Base-by-base conservation (phyloP, 2,888 invertebrate genomes). In the Metalampra italica region DNA sequence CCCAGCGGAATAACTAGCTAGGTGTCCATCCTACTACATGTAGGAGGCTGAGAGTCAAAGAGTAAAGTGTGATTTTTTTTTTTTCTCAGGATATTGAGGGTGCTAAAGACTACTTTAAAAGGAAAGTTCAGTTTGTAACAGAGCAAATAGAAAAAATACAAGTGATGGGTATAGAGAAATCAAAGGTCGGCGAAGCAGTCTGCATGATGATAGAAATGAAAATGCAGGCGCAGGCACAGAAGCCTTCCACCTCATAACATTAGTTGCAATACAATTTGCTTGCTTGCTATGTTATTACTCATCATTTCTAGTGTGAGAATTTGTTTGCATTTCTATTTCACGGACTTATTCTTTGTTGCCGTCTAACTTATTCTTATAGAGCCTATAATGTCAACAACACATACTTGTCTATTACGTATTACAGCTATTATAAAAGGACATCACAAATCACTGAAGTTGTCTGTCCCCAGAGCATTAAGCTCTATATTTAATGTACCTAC, bases 141-240 rank as follows among this genome's bases (percentile, higher is more conserved):
- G 96, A 97, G 71, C 98, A 98, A 90, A 97, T 98, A 91, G 97
- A 97, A 71, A 97, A 97, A 87, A 94, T 98, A 49, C 97, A 97
- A 80, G 84, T 90, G 34, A 83, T 96, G 55, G 94, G 96, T 2
- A 84, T 93, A 46, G 96, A 98, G 71, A 98, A 98, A 78, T 93
- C 93, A 53, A 94, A 93, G 79, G 93, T 96, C 55, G 90, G 95
- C 55, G 94, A 95, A 78, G 93, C 94, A 34, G 93, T 96, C 50
- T 91, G 94, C 56, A 93, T 94, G 74, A 93, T 95, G 48, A 92
- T 95, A 75, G 94, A 95, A 74, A 91, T 93, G 82, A 96, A 95
- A 78, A 65, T 94, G 52, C 92, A 92, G 64, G 85, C 88, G 3
- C 90, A 85, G 56, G 68, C 81, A n/a, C 77, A 83, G 47, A 86